Conservation (phyloP, 2,113 vertebrate species). For the Dromiciops gliroides region DNA sequence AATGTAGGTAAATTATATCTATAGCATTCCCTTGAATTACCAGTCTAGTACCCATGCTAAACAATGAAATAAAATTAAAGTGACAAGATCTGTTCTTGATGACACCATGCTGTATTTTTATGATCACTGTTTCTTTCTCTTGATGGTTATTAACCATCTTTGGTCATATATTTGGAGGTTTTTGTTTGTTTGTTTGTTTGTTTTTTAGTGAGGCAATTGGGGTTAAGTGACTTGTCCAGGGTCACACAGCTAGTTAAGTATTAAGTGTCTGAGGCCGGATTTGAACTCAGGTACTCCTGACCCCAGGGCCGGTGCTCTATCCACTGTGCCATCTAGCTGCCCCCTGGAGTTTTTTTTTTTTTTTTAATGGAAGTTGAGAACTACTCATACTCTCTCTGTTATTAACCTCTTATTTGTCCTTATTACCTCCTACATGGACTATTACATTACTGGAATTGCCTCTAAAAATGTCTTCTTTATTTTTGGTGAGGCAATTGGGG, state of each 20-base stretch:
- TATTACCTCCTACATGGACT: not conserved
- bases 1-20: not conserved
- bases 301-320: too few species aligned
- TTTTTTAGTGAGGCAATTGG: too few species aligned
- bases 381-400: not conserved
- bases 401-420: not conserved
- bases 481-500: too few species aligned
- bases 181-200: too few species aligned
- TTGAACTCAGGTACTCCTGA: too few species aligned
- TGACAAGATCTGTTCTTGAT: not conserved
- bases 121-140: not conserved
- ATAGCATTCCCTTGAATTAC: not conserved
- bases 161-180: not conserved
- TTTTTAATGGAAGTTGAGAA: not conserved
- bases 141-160: not conserved
- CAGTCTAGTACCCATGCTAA: not conserved
- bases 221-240: too few species aligned
- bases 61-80: not conserved
- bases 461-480: not conserved
- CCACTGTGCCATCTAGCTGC: too few species aligned
- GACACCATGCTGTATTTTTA: not conserved
- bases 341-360: too few species aligned
- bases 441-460: not conserved
- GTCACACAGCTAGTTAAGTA: too few species aligned
- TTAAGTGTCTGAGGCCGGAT: too few species aligned